phyloP scores from a whole-genome alignment of 2,797 vertebrate genomes.

The Arnoldichthys spilopterus region DNA sequence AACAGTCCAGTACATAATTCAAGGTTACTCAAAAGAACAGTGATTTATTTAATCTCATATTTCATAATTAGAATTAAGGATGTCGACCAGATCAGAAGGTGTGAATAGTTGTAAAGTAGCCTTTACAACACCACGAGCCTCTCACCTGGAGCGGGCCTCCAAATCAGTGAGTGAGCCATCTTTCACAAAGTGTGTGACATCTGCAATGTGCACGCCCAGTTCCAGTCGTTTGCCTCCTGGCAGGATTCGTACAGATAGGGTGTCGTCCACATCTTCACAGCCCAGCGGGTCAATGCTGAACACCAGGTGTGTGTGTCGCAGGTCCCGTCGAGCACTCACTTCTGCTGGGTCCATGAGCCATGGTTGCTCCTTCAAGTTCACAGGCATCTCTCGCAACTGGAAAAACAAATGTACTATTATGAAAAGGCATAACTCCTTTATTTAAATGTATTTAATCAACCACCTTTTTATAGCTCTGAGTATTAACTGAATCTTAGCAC shows the following conservation, averaged over 20 bases:
- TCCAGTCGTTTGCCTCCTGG: conserved; percentile 78
- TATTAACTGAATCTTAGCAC: no score
- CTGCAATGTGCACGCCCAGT: conserved; percentile 95
- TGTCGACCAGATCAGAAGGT: no score
- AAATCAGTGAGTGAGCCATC: conserved; percentile 86
- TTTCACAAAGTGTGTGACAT: conserved; percentile 91
- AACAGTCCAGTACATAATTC: neutral
- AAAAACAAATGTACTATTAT: neutral
- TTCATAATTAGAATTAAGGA: no score
- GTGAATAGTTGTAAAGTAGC: no score
- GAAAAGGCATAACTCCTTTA: neutral
- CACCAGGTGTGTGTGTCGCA: conserved; percentile 85
- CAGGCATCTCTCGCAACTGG: conserved; percentile 92
- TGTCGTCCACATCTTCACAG: conserved; percentile 95
- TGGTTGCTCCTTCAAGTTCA: conserved; percentile 78
- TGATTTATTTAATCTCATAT: no score
- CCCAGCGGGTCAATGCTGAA: conserved; percentile 97
- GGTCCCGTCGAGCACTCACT: conserved; percentile 75
- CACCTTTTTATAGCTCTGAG: no score
- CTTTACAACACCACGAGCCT: neutral
- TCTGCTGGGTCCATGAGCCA: conserved; percentile 83
- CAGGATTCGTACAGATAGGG: conserved; percentile 83
- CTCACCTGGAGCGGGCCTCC: conserved; percentile 87
- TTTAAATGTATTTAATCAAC: neutral
- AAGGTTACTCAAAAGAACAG: no score